Conservation (phyloP, 2,797 vertebrate genomes). For the Aselliscus stoliczkanus region DNA sequence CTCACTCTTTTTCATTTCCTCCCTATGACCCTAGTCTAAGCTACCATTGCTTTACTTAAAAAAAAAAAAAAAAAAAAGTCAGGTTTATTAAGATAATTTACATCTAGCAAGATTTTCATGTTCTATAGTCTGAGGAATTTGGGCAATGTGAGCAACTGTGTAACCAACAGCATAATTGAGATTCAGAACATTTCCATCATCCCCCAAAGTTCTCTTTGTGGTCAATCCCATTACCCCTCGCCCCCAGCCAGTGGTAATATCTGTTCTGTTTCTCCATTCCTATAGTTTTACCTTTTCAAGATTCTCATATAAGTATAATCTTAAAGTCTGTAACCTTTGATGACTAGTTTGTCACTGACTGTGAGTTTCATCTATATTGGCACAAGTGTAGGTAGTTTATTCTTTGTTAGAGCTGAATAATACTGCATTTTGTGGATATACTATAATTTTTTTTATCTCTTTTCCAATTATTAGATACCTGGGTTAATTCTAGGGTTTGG, state of each 20-base stretch:
- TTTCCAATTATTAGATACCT: not conserved
- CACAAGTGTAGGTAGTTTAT: not conserved
- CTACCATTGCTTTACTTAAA: not conserved
- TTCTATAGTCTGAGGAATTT: not conserved
- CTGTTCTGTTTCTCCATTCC: not conserved
- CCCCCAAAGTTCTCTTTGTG: not conserved
- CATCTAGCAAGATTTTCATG: not conserved
- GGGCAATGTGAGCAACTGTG: not conserved
- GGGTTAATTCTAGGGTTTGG: not conserved
- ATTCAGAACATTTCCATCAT: not conserved
- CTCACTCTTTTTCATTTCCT: not conserved
- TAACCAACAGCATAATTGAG: not conserved
- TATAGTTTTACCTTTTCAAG: not conserved
- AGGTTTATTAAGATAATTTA: not conserved
- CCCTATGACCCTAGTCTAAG: not conserved
- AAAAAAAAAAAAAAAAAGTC: no score
- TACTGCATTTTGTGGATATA: not conserved
- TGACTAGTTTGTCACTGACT: not conserved
- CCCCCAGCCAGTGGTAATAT: not conserved
- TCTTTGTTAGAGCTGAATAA: not conserved
- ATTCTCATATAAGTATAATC: not conserved
- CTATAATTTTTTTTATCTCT: not conserved
- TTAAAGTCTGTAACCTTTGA: not conserved
- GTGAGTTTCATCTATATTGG: not conserved
- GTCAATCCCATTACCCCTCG: not conserved